A percentile compares a stretch with the other conserved stretches of the same genome.
These are phyloP conservation scores for Dolichotis patagonum DNA, from an alignment of 2,113 vertebrate genomes.

Conservation along the genomic window DNA sequence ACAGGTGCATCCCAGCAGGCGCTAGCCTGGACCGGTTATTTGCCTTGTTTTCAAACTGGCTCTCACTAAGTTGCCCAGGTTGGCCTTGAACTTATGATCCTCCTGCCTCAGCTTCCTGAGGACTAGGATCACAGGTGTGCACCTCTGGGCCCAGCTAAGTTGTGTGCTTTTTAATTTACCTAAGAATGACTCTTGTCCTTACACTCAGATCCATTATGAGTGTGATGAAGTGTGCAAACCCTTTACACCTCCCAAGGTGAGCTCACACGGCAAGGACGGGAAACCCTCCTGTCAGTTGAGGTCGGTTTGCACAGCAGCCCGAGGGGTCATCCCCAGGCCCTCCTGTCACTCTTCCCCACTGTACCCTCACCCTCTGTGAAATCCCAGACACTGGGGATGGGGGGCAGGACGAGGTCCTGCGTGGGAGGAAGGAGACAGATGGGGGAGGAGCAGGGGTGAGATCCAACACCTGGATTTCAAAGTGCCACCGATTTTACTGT, in stretches of 20 bases:
- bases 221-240: background rate
- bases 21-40: background rate
- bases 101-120: background rate
- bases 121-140: background rate
- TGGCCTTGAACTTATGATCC: background rate
- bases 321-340: background rate
- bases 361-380: background rate
- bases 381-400: background rate
- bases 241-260: background rate
- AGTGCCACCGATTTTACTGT: background rate
- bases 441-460: background rate
- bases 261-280: too few relatives aligned
- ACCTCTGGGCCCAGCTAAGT: background rate
- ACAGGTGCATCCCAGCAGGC: background rate
- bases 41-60: background rate
- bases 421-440: background rate
- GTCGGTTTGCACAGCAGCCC: background rate
- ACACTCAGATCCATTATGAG: background rate
- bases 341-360: background rate
- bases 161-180: background rate
- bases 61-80: background rate
- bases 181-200: background rate
- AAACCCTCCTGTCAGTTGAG: background rate
- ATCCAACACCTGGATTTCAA: background rate
- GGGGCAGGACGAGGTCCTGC: background rate